A percentile compares a stretch with the other conserved stretches of the same genome.
phyloP scores from a whole-genome alignment of 2,888 invertebrate genomes.

The Zaprionus lineosus region DNA sequence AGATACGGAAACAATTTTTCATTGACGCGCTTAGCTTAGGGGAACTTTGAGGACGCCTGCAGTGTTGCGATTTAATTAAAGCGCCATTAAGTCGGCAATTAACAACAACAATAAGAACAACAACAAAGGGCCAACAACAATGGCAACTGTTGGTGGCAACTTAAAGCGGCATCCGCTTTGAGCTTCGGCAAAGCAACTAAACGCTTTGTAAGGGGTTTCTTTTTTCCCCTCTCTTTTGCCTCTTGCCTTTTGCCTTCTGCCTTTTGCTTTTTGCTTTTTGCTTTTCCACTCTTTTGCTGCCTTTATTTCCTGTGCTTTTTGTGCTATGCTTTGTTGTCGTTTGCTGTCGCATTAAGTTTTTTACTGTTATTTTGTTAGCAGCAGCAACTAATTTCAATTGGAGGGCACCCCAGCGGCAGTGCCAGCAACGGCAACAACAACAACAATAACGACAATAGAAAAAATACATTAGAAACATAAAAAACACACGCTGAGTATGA shows the following conservation, averaged over 20 bases:
- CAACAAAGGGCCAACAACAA: slow-evolving; percentile 43
- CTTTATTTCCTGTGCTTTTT: slow-evolving; percentile 21
- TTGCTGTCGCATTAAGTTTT: slow-evolving; percentile 54
- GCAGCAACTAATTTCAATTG: slow-evolving; percentile 60
- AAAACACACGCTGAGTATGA: slow-evolving; percentile 50
- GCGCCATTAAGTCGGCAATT: slow-evolving; percentile 82
- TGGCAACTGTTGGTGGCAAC: slow-evolving; percentile 48
- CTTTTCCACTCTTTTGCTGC: background rate
- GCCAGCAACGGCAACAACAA: background rate
- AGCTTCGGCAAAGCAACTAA: slow-evolving; percentile 46
- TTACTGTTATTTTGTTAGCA: slow-evolving; percentile 48
- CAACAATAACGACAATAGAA: slow-evolving; percentile 24
- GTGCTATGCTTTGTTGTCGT: slow-evolving; percentile 32
- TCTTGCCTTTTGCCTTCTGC: slow-evolving; percentile 8
- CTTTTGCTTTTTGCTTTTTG: slow-evolving; percentile 15
- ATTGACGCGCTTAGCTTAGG: slow-evolving; percentile 12
- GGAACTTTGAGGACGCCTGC: slow-evolving; percentile 43
- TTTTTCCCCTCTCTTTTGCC: slow-evolving; percentile 5
- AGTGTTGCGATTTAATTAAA: slow-evolving; percentile 82
- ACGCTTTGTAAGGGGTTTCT: slow-evolving; percentile 30
- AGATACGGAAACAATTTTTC: slow-evolving; percentile 17
- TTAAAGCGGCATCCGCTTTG: slow-evolving; percentile 27
- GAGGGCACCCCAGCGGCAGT: slow-evolving; percentile 13
- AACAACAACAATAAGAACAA: slow-evolving; percentile 68
- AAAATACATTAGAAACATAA: slow-evolving; percentile 63